These are phyloP conservation scores for Rhagophthalmus giganteus DNA, from an alignment of 2,888 invertebrate species.

Conservation along the genomic window DNA sequence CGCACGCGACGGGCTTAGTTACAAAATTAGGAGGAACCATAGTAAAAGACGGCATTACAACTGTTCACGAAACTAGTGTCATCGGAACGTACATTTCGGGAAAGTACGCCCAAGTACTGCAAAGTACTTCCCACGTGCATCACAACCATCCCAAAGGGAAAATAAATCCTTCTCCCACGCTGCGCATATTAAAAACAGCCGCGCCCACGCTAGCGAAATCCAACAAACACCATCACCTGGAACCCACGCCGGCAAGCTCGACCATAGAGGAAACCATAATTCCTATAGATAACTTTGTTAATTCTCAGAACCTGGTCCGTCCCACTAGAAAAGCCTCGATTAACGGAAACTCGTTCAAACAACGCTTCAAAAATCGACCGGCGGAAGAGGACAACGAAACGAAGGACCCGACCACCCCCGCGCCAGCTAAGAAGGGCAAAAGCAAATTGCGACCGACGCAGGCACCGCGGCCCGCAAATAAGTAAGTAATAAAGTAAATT, in stretches of 20 bases:
- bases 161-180: conserved; percentile 68
- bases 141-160: conserved; percentile 58
- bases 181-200: conserved; percentile 76
- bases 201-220: conserved; percentile 62
- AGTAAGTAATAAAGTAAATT: conserved; percentile 46
- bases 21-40: conserved; percentile 83
- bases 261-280: conserved; percentile 61
- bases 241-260: conserved; percentile 65
- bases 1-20: conserved; percentile 78
- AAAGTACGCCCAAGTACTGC: conserved; percentile 85
- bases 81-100: conserved; percentile 86
- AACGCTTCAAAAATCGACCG: conserved; percentile 64
- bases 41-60: conserved; percentile 79
- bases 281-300: conserved; percentile 61
- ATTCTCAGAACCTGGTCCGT: conserved; percentile 54
- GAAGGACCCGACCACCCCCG: conserved; percentile 39
- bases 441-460: conserved; percentile 44
- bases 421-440: conserved; percentile 44
- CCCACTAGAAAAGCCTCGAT: conserved; percentile 59
- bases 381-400: conserved; percentile 45
- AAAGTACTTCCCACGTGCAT: conserved; percentile 75
- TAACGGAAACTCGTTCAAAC: conserved; percentile 48
- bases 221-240: conserved; percentile 61
- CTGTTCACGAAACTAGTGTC: conserved; percentile 86
- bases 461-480: conserved; percentile 50